These are phyloP conservation scores for Hycleus cichorii DNA, from an alignment of 1,140 invertebrate species.

Conservation along the genomic window DNA sequence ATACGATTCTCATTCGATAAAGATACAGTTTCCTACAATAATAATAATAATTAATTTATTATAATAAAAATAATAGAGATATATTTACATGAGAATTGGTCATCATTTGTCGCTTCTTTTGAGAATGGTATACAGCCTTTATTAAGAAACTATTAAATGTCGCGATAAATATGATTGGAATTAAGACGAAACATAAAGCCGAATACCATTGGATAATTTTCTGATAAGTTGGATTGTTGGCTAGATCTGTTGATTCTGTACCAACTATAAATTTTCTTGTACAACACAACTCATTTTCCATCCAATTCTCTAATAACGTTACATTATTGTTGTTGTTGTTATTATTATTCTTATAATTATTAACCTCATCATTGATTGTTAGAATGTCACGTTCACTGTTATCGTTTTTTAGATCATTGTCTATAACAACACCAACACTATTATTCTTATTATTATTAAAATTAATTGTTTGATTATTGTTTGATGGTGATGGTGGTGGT, in stretches of 20 bases:
- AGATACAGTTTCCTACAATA: slow-evolving; percentile 23
- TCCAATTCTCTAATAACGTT: neutral
- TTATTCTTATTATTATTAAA: too few relatives aligned
- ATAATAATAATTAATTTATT: neutral
- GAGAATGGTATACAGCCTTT: slow-evolving; percentile 54
- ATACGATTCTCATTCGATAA: slow-evolving; percentile 60
- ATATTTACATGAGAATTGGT: slow-evolving; percentile 45
- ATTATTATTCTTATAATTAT: too few relatives aligned
- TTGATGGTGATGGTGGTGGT: too few relatives aligned
- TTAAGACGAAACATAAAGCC: slow-evolving; percentile 56
- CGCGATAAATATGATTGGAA: slow-evolving; percentile 58
- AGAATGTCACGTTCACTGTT: too few relatives aligned
- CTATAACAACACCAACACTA: too few relatives aligned
- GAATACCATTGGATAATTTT: slow-evolving; percentile 61
- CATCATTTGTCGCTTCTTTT: slow-evolving; percentile 47
- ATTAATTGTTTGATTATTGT: too few relatives aligned
- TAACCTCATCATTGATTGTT: too few relatives aligned
- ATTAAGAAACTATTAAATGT: slow-evolving; percentile 70
- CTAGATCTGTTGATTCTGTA: slow-evolving; percentile 39
- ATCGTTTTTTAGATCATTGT: too few relatives aligned
- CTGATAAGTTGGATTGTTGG: slow-evolving; percentile 49
- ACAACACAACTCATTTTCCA: slow-evolving; percentile 22
- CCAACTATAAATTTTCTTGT: slow-evolving; percentile 22
- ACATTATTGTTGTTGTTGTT: too few relatives aligned
- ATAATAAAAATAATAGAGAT: neutral